Evolutionary conservation across 2,888 invertebrate species (phyloP), one percentile per base, ranked within the genome.

Genomic region (Gymnosoma rotundatum): DNA sequence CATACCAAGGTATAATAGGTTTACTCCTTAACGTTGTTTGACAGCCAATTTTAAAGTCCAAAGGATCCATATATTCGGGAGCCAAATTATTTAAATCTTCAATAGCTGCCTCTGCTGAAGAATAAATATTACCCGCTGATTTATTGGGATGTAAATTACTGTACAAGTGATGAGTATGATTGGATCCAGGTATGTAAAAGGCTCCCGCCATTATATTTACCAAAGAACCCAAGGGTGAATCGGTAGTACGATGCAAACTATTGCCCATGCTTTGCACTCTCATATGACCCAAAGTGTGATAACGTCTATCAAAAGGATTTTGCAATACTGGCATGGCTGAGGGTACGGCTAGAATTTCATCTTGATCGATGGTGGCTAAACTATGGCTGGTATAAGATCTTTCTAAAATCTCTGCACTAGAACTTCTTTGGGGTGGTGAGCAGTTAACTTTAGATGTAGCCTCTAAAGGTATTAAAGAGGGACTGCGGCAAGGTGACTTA

Each of bases 1-100:
- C 97, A 95, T 96, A 97, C 97, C 97, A 97, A 0, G 97, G 97
- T 85, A 97, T 94, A 78, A 95, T 94, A 42, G 96, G 95, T 88
- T 95, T 95, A 78, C 94, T 93, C 48, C 95, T 92, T 66, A 95
- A 91, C 52, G 95, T 94, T 3, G 95, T 94, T 91, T 95, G 95
- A 87, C 94, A 95, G 48, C 95, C 95, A 82, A 95, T 93, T 91
- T 95, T 94, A n/a, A 95, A 94, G 90, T 95, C 95, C 90, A 94
- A 93, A 79, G 92, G 92, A 89, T 92, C 92, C 87, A 92, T 89
- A 83, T 91, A 92, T 82, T 92, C 91, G 7, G 91, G 90, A 3
- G 90, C 91, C 86, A 91, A 88, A 58, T 90, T 88, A 78, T 91
- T 89, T 20, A 90, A 82, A 82, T 89, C 90, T 64, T 87, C 88